phyloP scores from a whole-genome alignment of 2,113 vertebrate genomes.

The Lasiurus cinereus region DNA sequence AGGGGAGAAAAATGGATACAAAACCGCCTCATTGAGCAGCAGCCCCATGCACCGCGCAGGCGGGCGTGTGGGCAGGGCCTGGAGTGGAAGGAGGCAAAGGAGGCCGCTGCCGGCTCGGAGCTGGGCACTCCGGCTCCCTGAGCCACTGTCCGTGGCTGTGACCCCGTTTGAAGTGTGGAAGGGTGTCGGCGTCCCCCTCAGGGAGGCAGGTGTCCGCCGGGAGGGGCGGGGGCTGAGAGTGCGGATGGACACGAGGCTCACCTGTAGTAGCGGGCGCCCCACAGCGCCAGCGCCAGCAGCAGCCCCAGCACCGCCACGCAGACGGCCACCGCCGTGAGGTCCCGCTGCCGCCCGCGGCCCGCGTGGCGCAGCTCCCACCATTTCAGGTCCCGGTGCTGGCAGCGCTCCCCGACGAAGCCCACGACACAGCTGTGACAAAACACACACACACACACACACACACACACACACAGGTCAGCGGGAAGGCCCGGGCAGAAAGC shows the following conservation, averaged over 20 bases:
- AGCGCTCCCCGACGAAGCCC: constrained; percentile 93
- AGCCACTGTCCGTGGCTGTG: too few species aligned
- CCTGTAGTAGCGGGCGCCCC: constrained; percentile 90
- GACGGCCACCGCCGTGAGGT: constrained; percentile 84
- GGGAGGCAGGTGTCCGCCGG: not conserved
- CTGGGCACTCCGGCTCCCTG: not conserved
- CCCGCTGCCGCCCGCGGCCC: constrained; percentile 86
- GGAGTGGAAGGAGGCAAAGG: too few species aligned
- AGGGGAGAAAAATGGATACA: not conserved
- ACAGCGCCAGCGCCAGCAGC: constrained; percentile 88
- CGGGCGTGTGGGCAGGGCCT: not conserved
- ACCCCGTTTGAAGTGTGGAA: not conserved
- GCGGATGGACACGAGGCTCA: constrained; percentile 71
- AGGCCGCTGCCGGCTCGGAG: too few species aligned
- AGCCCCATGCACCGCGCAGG: not conserved
- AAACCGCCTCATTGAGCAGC: not conserved
- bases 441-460: not conserved
- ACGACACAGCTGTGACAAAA: constrained; percentile 88
- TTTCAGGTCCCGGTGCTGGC: constrained; percentile 94
- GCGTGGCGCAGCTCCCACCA: constrained; percentile 93
- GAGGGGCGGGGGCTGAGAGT: not conserved
- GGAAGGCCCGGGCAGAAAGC: not conserved
- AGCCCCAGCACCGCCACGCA: constrained; percentile 85
- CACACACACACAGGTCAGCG: constrained; percentile 36
- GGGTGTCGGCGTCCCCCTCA: not conserved